These are phyloP conservation scores for Lasioglossum zephyrum DNA, from an alignment of 2,888 invertebrate genomes.

Conservation along the genomic window DNA sequence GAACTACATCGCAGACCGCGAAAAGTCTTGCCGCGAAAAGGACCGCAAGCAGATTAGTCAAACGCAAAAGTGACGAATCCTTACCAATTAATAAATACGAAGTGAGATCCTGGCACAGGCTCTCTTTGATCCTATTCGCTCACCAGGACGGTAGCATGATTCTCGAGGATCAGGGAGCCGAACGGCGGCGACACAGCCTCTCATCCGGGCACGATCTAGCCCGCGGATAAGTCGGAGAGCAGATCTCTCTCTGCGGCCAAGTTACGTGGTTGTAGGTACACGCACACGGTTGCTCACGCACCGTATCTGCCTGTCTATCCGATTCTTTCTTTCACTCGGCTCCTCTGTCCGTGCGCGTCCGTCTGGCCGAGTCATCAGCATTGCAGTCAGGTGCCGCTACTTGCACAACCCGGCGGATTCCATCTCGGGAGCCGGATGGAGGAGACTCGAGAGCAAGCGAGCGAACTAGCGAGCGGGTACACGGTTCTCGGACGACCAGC, in stretches of 20 bases:
- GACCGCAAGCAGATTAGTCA: neutral
- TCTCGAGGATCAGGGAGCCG: slow-evolving; percentile 23
- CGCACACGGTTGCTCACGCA: slow-evolving; percentile 35
- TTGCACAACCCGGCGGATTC: slow-evolving; percentile 81
- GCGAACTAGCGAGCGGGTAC: slow-evolving; percentile 34
- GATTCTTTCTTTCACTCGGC: slow-evolving; percentile 46
- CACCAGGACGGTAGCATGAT: neutral
- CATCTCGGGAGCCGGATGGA: slow-evolving; percentile 69
- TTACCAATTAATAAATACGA: neutral
- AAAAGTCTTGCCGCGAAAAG: no score
- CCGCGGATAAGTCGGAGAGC: slow-evolving; percentile 47
- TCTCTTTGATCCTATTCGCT: slow-evolving; percentile 70
- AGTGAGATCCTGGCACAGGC: slow-evolving; percentile 53
- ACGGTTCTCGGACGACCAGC: slow-evolving; percentile 5
- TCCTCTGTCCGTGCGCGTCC: slow-evolving; percentile 22
- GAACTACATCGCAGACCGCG: no score
- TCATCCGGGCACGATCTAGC: slow-evolving; percentile 57
- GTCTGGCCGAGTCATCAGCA: slow-evolving; percentile 73
- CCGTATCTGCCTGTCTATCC: slow-evolving; percentile 38
- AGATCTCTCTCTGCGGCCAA: slow-evolving; percentile 42
- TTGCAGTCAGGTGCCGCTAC: slow-evolving; percentile 81
- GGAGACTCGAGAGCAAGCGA: slow-evolving; percentile 29
- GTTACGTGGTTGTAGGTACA: slow-evolving; percentile 39
- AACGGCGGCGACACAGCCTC: slow-evolving; percentile 38
- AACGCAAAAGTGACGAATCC: neutral